A percentile compares a stretch with the other conserved stretches of the same genome.
phyloP scores from a whole-genome alignment of 2,888 invertebrate species.

The Netelia melanura region DNA sequence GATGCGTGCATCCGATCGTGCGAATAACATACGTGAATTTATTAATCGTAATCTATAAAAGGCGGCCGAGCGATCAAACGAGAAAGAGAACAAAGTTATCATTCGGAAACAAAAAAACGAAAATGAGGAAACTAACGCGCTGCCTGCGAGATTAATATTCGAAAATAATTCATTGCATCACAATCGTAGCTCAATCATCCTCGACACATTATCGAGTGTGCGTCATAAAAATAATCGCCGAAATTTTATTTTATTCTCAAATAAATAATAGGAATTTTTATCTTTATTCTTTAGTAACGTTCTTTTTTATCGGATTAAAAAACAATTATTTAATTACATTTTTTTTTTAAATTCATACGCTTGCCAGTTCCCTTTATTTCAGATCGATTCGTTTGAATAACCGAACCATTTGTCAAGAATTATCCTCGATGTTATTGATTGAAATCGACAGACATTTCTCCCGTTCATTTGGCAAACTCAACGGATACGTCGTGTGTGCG shows the following conservation, averaged over 20 bases:
- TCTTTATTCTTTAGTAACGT: not conserved
- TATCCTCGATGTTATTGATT: not conserved
- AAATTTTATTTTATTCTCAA: conserved; percentile 21
- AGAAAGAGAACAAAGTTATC: conserved; percentile 35
- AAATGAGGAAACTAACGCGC: conserved; percentile 33
- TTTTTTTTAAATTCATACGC: not conserved
- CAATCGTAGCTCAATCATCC: not conserved
- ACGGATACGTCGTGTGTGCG: conserved; percentile 54
- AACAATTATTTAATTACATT: not conserved
- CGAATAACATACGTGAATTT: conserved; percentile 65
- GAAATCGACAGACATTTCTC: not conserved
- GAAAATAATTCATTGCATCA: no score
- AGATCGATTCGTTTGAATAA: not conserved
- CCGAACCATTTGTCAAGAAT: not conserved
- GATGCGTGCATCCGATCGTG: conserved; percentile 54
- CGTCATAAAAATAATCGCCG: conserved; percentile 9
- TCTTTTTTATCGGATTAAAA: not conserved
- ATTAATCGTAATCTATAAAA: conserved; percentile 49
- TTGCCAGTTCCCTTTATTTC: not conserved
- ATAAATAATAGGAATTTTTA: not conserved
- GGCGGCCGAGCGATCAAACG: not conserved
- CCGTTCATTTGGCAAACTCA: conserved; percentile 29
- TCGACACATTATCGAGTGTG: conserved; percentile 36
- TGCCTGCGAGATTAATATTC: conserved; percentile 36
- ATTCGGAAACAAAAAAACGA: conserved; percentile 19